A percentile compares a stretch with the other conserved stretches of the same genome.
Conservation (phyloP, 64 coral and sea anemone species). For the Hydrozoanthus tunicans region DNA sequence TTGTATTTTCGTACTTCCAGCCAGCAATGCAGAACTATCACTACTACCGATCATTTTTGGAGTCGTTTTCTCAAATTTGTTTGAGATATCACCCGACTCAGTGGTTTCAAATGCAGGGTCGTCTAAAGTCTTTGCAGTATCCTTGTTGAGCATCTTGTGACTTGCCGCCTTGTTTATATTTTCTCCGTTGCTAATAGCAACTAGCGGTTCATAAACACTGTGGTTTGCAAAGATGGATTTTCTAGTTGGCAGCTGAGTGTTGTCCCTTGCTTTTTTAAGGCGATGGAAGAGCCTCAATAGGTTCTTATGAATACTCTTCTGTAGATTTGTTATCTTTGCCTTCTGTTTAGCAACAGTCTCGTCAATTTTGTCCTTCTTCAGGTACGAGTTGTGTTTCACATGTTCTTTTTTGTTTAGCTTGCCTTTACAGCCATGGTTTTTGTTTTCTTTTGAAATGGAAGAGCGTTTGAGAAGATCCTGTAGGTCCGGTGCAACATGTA, state of each 20-base stretch:
- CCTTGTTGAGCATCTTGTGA: background rate
- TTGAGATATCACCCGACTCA: background rate
- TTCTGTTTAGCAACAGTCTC: slow-evolving; percentile 39
- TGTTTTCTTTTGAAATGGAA: background rate
- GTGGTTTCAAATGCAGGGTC: slow-evolving; percentile 44
- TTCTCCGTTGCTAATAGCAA: background rate
- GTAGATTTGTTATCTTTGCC: slow-evolving; percentile 34
- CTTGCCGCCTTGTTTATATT: background rate
- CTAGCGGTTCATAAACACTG: slow-evolving; percentile 19
- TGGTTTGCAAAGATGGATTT: slow-evolving; percentile 43
- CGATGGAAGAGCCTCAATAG: slow-evolving; percentile 39
- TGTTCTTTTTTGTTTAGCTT: background rate
- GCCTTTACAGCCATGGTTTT: background rate
- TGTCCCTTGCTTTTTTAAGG: background rate
- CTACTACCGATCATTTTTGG: background rate
- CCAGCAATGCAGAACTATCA: background rate
- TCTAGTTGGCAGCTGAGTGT: slow-evolving; percentile 2
- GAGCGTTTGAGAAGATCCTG: slow-evolving; percentile 19
- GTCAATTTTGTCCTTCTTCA: slow-evolving; percentile 42
- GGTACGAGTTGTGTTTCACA: background rate
- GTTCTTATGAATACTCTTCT: slow-evolving; percentile 39
- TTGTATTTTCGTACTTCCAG: background rate
- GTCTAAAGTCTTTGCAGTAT: slow-evolving; percentile 7
- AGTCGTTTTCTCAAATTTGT: background rate
- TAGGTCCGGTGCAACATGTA: slow-evolving; percentile 49